A percentile compares a stretch with the other conserved stretches of the same genome.
Evolutionary conservation across 2,113 vertebrate genomes (phyloP).

Genomic region (Mus musculus): DNA sequence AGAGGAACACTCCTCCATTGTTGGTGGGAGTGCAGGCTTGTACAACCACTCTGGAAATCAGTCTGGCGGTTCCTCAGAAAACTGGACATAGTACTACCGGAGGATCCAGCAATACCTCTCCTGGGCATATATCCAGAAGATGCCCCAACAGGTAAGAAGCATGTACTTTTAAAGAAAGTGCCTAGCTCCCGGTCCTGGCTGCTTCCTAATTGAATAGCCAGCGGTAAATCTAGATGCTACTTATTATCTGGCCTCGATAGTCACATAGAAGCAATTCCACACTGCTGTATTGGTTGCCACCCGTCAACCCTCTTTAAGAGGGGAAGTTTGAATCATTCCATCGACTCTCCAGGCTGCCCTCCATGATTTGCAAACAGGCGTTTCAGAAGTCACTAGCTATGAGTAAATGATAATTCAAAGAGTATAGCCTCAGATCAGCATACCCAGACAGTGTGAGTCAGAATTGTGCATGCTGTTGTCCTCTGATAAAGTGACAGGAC

Average conservation of each 20-base stretch:
- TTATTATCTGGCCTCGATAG: not conserved
- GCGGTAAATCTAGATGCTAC: not conserved
- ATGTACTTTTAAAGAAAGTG: not conserved
- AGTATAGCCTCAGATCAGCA: not conserved
- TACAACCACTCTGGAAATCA: too few species aligned
- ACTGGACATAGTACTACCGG: too few species aligned
- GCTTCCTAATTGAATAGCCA: not conserved
- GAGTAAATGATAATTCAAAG: slow-evolving; percentile 27
- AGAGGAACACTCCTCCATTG: too few species aligned
- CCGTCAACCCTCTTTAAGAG: not conserved
- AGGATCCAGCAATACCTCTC: too few species aligned
- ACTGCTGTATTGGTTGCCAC: not conserved
- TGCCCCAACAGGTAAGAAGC: too few species aligned
- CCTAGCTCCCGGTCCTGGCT: not conserved
- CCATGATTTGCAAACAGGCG: not conserved
- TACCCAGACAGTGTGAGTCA: not conserved
- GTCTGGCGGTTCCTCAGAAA: too few species aligned
- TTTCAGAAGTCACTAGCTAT: not conserved
- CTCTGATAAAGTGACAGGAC: not conserved
- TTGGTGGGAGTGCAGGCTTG: too few species aligned
- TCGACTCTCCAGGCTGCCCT: not conserved
- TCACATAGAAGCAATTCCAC: not conserved
- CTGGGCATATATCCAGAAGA: too few species aligned
- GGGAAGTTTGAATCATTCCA: not conserved
- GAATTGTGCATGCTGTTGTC: not conserved